Evolutionary conservation across 2,113 vertebrate genomes (phyloP).

Genomic region (Ammodytes marinus): DNA sequence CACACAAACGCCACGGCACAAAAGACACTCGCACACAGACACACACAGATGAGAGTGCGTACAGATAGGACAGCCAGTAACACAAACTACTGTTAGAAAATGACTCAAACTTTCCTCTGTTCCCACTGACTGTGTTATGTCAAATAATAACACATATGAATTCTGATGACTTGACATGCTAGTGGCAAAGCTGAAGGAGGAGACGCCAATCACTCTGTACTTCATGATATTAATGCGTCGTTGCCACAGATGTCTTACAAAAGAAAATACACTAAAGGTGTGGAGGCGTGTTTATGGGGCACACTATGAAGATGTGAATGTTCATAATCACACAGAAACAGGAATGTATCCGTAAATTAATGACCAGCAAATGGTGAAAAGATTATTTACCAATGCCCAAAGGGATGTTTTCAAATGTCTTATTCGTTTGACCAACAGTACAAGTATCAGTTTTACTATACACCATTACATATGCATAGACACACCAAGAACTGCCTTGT

Average conservation of each 20-base stretch:
- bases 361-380: too few relatives aligned
- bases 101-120: background rate
- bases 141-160: background rate
- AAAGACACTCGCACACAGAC: slow-evolving; percentile 11
- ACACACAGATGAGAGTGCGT: background rate
- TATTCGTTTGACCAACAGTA: too few relatives aligned
- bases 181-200: background rate
- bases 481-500: too few relatives aligned
- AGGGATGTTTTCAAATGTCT: too few relatives aligned
- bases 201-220: background rate
- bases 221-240: too few relatives aligned
- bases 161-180: background rate
- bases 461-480: too few relatives aligned
- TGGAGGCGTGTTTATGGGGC: background rate
- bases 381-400: too few relatives aligned
- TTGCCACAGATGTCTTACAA: too few relatives aligned
- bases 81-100: background rate
- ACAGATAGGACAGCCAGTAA: slow-evolving; percentile 10
- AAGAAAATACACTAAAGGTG: too few relatives aligned
- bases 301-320: background rate
- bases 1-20: slow-evolving; percentile 15
- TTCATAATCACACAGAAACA: too few relatives aligned
- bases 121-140: background rate
- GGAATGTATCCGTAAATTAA: too few relatives aligned
- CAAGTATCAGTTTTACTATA: too few relatives aligned